phyloP scores from a whole-genome alignment of 2,113 vertebrate species.

The Proteles cristata region DNA sequence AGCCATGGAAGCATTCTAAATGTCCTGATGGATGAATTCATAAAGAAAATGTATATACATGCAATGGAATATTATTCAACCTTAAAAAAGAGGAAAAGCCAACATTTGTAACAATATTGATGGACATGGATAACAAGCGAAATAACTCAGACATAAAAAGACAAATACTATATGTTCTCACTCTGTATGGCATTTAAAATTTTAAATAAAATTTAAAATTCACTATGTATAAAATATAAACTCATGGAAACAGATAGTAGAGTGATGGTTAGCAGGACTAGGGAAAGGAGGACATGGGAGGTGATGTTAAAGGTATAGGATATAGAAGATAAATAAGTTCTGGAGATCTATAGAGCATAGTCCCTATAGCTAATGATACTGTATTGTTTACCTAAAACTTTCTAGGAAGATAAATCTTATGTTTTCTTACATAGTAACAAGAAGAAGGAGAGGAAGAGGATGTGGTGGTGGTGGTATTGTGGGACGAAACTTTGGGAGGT shows the following conservation, averaged over 20 bases:
- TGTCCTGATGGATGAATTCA: background rate
- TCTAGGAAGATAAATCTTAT: background rate
- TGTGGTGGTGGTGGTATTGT: background rate
- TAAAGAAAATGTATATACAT: background rate
- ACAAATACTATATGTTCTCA: background rate
- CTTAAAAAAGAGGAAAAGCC: background rate
- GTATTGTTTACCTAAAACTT: background rate
- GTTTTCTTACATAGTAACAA: background rate
- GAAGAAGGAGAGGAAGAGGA: background rate
- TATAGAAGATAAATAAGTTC: background rate
- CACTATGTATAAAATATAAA: background rate
- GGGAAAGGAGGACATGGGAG: background rate
- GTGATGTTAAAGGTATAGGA: background rate
- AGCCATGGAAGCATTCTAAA: background rate
- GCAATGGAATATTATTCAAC: background rate
- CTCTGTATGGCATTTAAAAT: background rate
- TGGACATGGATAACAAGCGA: background rate
- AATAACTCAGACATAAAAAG: background rate
- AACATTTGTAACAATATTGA: background rate
- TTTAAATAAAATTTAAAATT: background rate
- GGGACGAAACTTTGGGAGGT: background rate
- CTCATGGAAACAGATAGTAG: background rate
- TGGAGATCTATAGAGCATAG: background rate
- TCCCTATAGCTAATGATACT: background rate
- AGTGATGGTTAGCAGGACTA: background rate